These are phyloP conservation scores for Pristionchus exspectatus DNA, from an alignment of 2,888 invertebrate species.

Conservation along the genomic window DNA sequence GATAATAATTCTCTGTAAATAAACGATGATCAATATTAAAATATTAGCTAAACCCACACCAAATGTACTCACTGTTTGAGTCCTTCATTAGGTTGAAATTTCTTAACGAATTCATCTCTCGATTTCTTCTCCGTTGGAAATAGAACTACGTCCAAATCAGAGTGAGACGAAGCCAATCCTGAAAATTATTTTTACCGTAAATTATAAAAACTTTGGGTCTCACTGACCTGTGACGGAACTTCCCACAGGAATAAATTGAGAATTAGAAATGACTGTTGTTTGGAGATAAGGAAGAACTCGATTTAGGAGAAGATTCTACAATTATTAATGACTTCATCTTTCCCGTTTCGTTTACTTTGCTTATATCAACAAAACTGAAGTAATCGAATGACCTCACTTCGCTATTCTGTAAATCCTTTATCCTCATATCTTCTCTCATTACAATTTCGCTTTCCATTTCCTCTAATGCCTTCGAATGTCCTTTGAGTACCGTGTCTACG, in stretches of 20 bases:
- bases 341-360: neutral
- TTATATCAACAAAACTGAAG: no score
- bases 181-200: neutral
- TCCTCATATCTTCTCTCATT: constrained; percentile 11
- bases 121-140: neutral
- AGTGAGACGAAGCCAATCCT: constrained; percentile 42
- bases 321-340: neutral
- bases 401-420: neutral
- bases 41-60: neutral
- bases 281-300: constrained; percentile 18
- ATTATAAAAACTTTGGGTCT: neutral
- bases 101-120: constrained; percentile 11
- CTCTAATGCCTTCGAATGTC: neutral
- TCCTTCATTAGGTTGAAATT: constrained; percentile 21
- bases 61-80: constrained; percentile 8
- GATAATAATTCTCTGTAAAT: constrained; percentile 46
- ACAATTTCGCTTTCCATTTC: constrained; percentile 45
- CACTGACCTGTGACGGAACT: constrained; percentile 21
- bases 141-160: constrained; percentile 45
- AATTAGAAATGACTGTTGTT: neutral
- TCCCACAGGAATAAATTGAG: constrained; percentile 42
- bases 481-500: neutral
- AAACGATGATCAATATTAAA: neutral
- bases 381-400: neutral
- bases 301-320: constrained; percentile 29